Evolutionary conservation across 2,113 vertebrate genomes (phyloP), one percentile per base, ranked within the genome.

Genomic region (Noctilio leporinus): DNA sequence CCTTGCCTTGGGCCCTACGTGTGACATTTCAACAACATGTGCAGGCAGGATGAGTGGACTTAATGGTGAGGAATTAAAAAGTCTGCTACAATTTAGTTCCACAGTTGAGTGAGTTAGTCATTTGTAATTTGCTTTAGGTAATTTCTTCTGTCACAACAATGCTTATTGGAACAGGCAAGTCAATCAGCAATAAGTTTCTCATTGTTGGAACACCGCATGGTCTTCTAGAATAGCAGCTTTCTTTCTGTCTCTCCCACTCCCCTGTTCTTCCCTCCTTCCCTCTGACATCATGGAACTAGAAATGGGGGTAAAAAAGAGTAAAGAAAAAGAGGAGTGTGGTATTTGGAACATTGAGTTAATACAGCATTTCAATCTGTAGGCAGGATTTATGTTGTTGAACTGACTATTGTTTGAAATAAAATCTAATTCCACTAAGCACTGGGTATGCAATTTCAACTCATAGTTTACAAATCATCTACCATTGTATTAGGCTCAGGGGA

Each of bases 371-470:
- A 51, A 86, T 87, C 47, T 93, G 20, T 6, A 78, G 55, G n/a
- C 12, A 78, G 38, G 59, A 64, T 91, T 94, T 86, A 69, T 73
- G 38, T 64, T 86, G 40, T 53, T 73, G 40, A 6, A 30, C 65
- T 86, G 20, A 95, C 81, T 83, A 3, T 65, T 93, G n/a, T 92
- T 95, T 94, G 77, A 95, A 95, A 65, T 75, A 73, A 91, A 83
- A 80, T 75, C n/a, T 22, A 40, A 26, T 62, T 35, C 47, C 89
- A 69, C 28, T 69, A 73, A 93, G n/a, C 22, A 82, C 84, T 93
- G 67, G 38, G 16, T 38, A 40, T 67, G 49, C 33, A 40, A 26
- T 94, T 89, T 75, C 70, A 93, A 6, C 24, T 89, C 30, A 77
- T 20, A 43, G 33, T 80, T 91, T 70, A 53, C 45, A 75, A 10